Evolutionary conservation across 2,888 invertebrate species (phyloP), one percentile per base, ranked within the genome.

Genomic region (Ptilodon capucinus): DNA sequence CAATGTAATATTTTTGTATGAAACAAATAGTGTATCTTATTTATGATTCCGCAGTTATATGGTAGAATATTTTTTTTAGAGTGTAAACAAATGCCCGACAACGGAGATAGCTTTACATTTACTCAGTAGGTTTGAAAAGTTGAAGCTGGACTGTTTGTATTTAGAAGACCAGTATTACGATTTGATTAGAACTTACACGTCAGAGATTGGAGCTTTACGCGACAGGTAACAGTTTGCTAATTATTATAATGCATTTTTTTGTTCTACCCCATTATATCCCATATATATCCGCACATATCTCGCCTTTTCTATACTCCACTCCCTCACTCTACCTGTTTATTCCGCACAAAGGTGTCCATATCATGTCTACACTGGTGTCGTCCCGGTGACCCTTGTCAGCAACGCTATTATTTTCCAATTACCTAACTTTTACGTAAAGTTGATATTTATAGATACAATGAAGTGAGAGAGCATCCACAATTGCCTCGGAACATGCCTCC

Each of bases 401-500:
- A n/a, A n/a, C n/a, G n/a, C n/a, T n/a, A n/a, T n/a, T n/a, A n/a
- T n/a, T n/a, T n/a, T n/a, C n/a, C n/a, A n/a, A n/a, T n/a, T n/a
- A n/a, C n/a, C n/a, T n/a, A n/a, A n/a, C n/a, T n/a, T n/a, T n/a
- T n/a, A 28, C 6, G 30, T 30, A 30, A n/a, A n/a, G 1, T 13
- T 0, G n/a, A 30, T 35, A 13, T 40, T 7, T 47, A 42, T 18
- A 92, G 93, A 46, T 97, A 97, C 69, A 96, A 97, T 55, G 94
- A 95, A 74, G 94, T 95, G 60, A 92, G 96, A 63, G 94, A 94
- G 47, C 92, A 93, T 58, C 96, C 97, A 0, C 92, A 94, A 1
- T 76, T 96, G 8, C 93, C 96, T 0, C 88, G 95, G 47, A 95
- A 95, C 71, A 92, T 95, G 90, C 96, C 97, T 2, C 96, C 97